phyloP scores from a whole-genome alignment of 53 echinoderm and acorn worm species.

The Pentamera pediparva region DNA sequence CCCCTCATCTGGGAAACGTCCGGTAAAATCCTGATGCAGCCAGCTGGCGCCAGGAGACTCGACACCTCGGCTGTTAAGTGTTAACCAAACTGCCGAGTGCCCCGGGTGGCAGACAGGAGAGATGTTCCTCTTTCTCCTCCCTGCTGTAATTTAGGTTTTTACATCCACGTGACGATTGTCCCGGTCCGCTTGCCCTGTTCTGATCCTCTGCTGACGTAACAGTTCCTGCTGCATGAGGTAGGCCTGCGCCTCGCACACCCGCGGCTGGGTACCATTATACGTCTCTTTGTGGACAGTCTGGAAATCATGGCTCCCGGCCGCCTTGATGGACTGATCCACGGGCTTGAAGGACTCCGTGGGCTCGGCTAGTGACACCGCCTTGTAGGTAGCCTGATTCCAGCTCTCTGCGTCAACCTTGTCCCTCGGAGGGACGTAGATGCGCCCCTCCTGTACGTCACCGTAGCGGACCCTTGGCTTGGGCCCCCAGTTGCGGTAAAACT shows the following conservation, averaged over 20 bases:
- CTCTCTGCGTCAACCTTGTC: slow-evolving; percentile 66
- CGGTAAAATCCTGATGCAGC: no score
- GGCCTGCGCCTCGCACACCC: slow-evolving; percentile 66
- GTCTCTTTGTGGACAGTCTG: slow-evolving; percentile 84
- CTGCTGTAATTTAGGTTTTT: no score
- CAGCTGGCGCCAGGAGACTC: no score
- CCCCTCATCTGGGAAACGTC: no score
- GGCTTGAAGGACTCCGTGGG: slow-evolving; percentile 56
- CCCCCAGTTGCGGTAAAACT: slow-evolving; percentile 88
- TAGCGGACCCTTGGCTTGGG: slow-evolving; percentile 80
- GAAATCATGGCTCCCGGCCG: slow-evolving; percentile 66
- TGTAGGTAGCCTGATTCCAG: slow-evolving; percentile 57
- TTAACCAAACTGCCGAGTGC: no score
- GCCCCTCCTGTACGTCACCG: slow-evolving; percentile 77
- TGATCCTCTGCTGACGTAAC: slow-evolving; percentile 10
- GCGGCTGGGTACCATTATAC: slow-evolving; percentile 63
- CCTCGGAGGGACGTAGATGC: slow-evolving; percentile 61
- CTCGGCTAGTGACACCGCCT: slow-evolving; percentile 37
- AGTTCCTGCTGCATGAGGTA: slow-evolving; percentile 75
- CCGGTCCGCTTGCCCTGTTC: background rate
- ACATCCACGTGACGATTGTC: no score
- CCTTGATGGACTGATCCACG: slow-evolving; percentile 19
- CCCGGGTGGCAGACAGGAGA: no score
- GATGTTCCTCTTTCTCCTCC: no score
- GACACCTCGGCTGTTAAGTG: no score